Conservation (phyloP, 2,113 vertebrate species). For the Perca fluviatilis region DNA sequence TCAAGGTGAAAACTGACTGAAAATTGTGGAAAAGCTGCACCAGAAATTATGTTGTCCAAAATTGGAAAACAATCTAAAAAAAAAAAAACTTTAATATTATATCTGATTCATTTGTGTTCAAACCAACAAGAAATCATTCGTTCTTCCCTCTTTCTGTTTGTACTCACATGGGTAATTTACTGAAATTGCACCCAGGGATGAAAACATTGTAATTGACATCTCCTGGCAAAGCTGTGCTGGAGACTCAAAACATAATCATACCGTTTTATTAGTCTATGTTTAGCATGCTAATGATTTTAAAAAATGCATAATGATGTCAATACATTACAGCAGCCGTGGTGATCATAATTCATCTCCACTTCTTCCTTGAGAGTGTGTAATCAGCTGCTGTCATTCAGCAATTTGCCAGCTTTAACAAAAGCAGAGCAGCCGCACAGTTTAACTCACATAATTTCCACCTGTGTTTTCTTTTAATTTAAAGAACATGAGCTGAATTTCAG, state of each 20-base stretch:
- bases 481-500: conserved; percentile 30
- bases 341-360: conserved; percentile 51
- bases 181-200: conserved; percentile 21
- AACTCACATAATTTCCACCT: conserved; percentile 27
- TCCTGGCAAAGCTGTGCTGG: conserved; percentile 9
- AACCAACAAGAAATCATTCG: neutral
- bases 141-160: neutral
- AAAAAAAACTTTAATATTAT: neutral
- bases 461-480: conserved; percentile 36
- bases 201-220: conserved; percentile 34
- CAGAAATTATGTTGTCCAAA: neutral
- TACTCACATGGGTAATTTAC: neutral
- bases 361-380: conserved; percentile 36
- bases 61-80: neutral
- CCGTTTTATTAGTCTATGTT: conserved; percentile 30
- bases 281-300: conserved; percentile 45
- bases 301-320: conserved; percentile 44
- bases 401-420: conserved; percentile 14
- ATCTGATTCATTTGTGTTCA: neutral
- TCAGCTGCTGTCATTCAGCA: conserved; percentile 50
- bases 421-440: conserved; percentile 28
- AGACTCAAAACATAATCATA: conserved; percentile 1
- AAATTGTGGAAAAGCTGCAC: neutral
- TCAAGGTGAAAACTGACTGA: neutral
- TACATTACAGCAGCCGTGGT: conserved; percentile 36